These are phyloP conservation scores for Sturnus vulgaris DNA, from an alignment of 2,113 vertebrate species.

Conservation along the genomic window DNA sequence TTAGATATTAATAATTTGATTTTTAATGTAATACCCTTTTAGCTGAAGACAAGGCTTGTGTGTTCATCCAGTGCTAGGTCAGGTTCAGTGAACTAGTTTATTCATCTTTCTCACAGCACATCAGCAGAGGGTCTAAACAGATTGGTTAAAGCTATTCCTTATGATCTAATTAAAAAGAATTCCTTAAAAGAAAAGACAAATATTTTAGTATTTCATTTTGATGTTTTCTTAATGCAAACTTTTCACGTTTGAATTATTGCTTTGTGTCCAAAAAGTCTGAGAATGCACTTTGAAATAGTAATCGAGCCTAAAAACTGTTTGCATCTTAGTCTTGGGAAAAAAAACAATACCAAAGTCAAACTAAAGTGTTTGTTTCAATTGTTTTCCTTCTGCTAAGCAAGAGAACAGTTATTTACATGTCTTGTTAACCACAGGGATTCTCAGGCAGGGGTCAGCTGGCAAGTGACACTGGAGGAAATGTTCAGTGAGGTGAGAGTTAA, in stretches of 20 bases:
- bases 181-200: background rate
- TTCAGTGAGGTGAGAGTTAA: slow-evolving; percentile 83
- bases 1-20: slow-evolving; percentile 57
- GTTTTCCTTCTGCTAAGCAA: background rate
- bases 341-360: background rate
- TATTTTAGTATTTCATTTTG: background rate
- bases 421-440: slow-evolving; percentile 52
- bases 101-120: background rate
- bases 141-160: background rate
- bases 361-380: background rate
- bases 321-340: background rate
- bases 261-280: background rate
- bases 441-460: slow-evolving; percentile 61
- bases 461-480: slow-evolving; percentile 80
- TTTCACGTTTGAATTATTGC: background rate
- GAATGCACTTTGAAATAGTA: background rate
- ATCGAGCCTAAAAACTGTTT: background rate
- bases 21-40: slow-evolving; percentile 42
- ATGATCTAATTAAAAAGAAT: background rate
- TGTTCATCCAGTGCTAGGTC: background rate
- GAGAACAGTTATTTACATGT: background rate
- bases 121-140: background rate
- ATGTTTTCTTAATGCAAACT: background rate
- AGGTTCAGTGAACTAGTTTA: background rate
- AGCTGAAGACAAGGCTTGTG: background rate